phyloP scores from a whole-genome alignment of 1,140 invertebrate genomes.

The Cryptotermes secundus region DNA sequence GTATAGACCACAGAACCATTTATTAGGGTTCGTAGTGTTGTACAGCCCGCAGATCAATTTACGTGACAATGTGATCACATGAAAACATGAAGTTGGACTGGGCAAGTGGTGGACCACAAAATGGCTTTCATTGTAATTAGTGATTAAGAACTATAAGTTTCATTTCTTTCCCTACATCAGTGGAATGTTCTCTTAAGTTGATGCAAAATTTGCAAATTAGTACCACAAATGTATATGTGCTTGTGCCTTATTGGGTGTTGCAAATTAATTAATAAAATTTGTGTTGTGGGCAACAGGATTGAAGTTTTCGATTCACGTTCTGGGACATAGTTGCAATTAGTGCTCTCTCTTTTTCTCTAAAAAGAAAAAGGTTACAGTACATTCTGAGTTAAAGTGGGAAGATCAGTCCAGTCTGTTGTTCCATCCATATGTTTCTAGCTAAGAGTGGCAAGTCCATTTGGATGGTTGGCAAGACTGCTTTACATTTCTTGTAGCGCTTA shows the following conservation, averaged over 20 bases:
- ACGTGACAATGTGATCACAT: not conserved
- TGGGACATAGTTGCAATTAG: not conserved
- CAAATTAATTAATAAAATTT: conserved; percentile 10
- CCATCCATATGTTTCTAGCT: too few species aligned
- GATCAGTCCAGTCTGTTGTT: too few species aligned
- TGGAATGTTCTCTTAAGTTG: not conserved
- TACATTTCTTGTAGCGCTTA: too few species aligned
- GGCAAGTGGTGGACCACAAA: not conserved
- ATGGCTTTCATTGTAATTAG: conserved; percentile 7
- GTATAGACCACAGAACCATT: not conserved
- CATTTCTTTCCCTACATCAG: not conserved
- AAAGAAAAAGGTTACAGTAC: too few species aligned
- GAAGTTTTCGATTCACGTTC: not conserved
- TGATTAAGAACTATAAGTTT: not conserved
- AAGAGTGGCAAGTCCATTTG: too few species aligned
- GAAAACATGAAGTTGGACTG: conserved; percentile 13
- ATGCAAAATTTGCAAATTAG: not conserved
- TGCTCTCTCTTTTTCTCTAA: too few species aligned
- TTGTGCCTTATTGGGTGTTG: not conserved
- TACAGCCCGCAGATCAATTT: too few species aligned
- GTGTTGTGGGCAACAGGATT: not conserved
- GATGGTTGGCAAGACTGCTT: too few species aligned
- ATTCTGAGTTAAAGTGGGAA: too few species aligned
- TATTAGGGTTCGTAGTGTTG: not conserved
- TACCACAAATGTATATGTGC: not conserved